Base-by-base conservation (phyloP, 2,888 invertebrate species). In the Megastigmus dorsalis region DNA sequence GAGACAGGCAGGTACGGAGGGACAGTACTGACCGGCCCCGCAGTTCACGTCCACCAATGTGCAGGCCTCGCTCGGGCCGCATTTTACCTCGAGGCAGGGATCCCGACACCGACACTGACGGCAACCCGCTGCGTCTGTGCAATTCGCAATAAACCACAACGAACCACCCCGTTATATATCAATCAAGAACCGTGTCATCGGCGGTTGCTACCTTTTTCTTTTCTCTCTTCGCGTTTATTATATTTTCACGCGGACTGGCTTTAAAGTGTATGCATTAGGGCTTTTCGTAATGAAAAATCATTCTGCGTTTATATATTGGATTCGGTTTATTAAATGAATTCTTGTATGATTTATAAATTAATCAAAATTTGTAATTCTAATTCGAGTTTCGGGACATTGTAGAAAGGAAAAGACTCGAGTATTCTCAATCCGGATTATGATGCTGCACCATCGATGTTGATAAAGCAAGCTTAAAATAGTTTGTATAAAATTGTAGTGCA, bases 1-100 rank as follows among this genome's bases (percentile, higher is more conserved):
- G 2, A 87, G 77, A 41, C 88, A 88, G 0, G 85, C 88, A 1
- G 88, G 88, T 2, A 88, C 87, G 0, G 85, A 80, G 0, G 88
- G 87, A 67, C 88, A 88, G n/a, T 83, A 80, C 15, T 83, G 82
- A 1, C 81, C 83, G 1, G 80, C 57, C 0, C 86, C 87, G 33
- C 88, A 88, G 54, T 88, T 87, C 0, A 88, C 88, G 33, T 88
- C 87, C 3, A 88, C 84, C 83, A 88, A 85, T 0, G 82, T 83
- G 78, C 88, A 88, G 10, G 84, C 83, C 68, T 88, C 85, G 33
- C 85, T 85, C 0, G 81, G 75, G 0, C 79, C 80, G 57, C 88
- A 88, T 0, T 59, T 78, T 0, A 87, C 81, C 41, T 88, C 87
- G 52, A 87, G 85, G 78, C 90, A 90, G 0, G 90, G 90, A 74